Conservation (phyloP, 2,113 vertebrate species). For the Rhodinocichla rosea region DNA sequence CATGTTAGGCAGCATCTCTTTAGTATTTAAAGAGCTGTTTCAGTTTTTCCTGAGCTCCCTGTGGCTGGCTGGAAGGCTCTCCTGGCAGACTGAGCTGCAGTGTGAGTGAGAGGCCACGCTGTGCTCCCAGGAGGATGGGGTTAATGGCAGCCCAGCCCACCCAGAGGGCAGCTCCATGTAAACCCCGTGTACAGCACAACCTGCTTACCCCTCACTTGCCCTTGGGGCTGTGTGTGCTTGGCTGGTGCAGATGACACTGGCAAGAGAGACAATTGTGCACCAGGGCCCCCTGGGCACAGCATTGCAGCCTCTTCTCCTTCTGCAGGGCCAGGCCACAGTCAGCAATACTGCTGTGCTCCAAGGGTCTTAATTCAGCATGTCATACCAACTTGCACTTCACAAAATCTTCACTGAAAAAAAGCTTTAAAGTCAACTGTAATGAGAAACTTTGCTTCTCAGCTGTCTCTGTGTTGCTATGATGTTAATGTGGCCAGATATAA, state of each 20-base stretch:
- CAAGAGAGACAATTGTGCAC: neutral
- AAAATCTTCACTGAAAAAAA: neutral
- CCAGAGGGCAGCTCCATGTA: neutral
- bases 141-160: neutral
- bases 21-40: neutral
- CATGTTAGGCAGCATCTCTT: neutral
- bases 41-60: neutral
- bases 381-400: neutral
- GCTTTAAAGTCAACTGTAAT: neutral
- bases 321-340: neutral
- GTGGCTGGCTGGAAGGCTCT: neutral
- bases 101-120: neutral
- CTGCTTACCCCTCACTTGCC: neutral
- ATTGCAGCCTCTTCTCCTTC: neutral
- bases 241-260: neutral
- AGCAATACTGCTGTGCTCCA: neutral
- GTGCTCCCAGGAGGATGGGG: neutral
- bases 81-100: neutral
- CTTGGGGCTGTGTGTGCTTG: neutral
- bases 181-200: slow-evolving; percentile 17
- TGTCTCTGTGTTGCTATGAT: neutral
- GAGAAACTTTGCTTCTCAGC: neutral
- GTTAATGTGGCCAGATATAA: neutral
- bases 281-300: neutral
- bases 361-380: neutral